phyloP scores from a whole-genome alignment of 2,113 vertebrate species.

The Taurulus bubalis region DNA sequence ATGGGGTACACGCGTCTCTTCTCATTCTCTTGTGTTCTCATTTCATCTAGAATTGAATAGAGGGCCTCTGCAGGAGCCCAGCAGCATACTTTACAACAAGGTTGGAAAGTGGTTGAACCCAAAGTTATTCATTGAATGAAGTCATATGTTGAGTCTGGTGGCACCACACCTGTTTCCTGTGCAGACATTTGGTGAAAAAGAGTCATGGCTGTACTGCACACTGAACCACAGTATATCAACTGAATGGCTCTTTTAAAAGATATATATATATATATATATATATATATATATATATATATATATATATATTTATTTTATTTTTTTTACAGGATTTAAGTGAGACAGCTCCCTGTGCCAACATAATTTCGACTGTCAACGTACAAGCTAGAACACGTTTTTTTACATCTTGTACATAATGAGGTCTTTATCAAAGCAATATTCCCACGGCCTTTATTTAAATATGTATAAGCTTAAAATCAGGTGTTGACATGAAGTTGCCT shows the following conservation, averaged over 20 bases:
- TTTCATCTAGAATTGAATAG: neutral
- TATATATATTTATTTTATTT: too few species aligned
- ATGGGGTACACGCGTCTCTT: neutral
- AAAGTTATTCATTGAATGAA: conserved; percentile 42
- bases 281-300: too few species aligned
- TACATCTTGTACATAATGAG: conserved; percentile 59
- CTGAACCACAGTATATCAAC: neutral
- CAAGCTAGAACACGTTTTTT: conserved; percentile 27
- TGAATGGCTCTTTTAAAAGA: neutral
- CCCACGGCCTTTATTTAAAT: conserved; percentile 51
- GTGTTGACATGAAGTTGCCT: conserved; percentile 56
- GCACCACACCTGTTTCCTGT: conserved; percentile 65
- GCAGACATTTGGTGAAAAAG: conserved; percentile 24
- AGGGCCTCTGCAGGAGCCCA: neutral
- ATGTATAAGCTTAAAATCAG: conserved; percentile 54
- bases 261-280: too few species aligned
- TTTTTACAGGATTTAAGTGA: conserved; percentile 25
- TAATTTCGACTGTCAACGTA: conserved; percentile 26
- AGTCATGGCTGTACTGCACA: conserved; percentile 27
- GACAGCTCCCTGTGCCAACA: conserved; percentile 19
- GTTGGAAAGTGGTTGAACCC: conserved; percentile 26
- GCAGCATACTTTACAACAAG: neutral
- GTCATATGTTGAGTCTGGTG: conserved; percentile 71
- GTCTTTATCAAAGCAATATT: conserved; percentile 62
- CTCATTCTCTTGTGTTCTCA: neutral